Percentiles rank a stretch among this genome's conserved stretches.
phyloP scores from a whole-genome alignment of 2,113 vertebrate species.

The Epinephelus lanceolatus region DNA sequence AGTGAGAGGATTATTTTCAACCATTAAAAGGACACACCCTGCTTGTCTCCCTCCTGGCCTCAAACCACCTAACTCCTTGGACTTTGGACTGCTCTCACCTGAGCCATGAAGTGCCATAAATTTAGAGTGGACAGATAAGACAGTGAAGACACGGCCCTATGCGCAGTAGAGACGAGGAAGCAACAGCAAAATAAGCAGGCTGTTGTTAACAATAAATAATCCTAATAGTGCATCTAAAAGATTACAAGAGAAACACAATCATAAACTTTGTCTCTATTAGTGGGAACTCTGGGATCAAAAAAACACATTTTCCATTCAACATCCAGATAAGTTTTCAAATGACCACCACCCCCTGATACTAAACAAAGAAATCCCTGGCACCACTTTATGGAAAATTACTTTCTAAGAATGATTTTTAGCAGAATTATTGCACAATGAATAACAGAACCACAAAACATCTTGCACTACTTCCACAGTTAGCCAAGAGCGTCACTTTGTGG shows the following conservation, averaged over 20 bases:
- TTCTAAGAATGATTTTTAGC: slow-evolving; percentile 16
- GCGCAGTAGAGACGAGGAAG: not conserved
- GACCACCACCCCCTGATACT: not conserved
- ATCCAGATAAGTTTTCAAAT: slow-evolving; percentile 17
- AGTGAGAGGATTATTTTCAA: not conserved
- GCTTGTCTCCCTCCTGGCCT: not conserved
- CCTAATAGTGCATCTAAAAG: not conserved
- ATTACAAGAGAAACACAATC: not conserved
- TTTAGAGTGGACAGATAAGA: slow-evolving; percentile 43
- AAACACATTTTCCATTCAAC: slow-evolving; percentile 1
- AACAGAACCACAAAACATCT: slow-evolving; percentile 13
- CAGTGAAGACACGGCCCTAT: not conserved
- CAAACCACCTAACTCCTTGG: slow-evolving; percentile 1
- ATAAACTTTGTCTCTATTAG: not conserved
- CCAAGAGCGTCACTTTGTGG: not conserved
- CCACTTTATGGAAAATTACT: not conserved
- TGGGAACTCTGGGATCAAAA: not conserved
- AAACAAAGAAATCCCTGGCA: slow-evolving; percentile 24
- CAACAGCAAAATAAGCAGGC: not conserved
- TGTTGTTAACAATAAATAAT: not conserved
- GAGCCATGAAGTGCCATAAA: slow-evolving; percentile 10
- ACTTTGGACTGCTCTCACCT: slow-evolving; percentile 42
- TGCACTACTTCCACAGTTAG: not conserved
- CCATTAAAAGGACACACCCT: slow-evolving; percentile 8
- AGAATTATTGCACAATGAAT: slow-evolving; percentile 32